Percentiles rank a stretch among this genome's conserved stretches.
Conservation (phyloP, 2,113 vertebrate genomes). For the Coturnix japonica region DNA sequence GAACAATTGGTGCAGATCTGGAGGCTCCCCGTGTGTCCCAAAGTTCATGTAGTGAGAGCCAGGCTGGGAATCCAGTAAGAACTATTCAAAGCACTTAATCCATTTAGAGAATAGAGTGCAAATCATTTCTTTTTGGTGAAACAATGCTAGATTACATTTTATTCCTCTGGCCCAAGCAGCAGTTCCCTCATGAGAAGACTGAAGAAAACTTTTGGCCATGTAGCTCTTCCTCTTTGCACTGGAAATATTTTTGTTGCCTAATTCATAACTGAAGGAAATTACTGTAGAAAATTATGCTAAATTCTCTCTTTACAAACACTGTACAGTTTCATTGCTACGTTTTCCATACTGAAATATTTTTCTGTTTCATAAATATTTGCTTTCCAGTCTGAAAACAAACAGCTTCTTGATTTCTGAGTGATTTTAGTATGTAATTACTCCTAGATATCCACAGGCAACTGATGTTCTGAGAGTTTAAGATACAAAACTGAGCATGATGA, state of each 20-base stretch:
- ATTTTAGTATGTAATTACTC: not conserved
- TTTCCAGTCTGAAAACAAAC: not conserved
- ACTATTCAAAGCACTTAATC: not conserved
- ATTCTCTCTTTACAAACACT: not conserved
- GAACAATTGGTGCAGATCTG: not conserved
- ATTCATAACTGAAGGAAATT: not conserved
- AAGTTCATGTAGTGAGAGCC: not conserved
- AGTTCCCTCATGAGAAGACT: not conserved
- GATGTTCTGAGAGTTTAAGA: not conserved
- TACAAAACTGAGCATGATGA: not conserved
- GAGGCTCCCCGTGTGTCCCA: not conserved
- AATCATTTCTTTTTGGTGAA: not conserved
- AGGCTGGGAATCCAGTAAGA: not conserved
- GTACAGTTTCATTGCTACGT: not conserved
- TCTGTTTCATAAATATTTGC: not conserved
- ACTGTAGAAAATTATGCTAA: not conserved
- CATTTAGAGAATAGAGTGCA: not conserved
- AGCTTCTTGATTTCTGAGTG: not conserved
- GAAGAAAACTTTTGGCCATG: not conserved
- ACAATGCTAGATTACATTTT: not conserved
- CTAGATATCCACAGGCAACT: not conserved
- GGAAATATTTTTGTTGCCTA: not conserved
- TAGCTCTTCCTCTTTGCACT: not conserved
- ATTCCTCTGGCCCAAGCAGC: not conserved
- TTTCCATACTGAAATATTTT: not conserved